phyloP scores from a whole-genome alignment of 2,113 vertebrate genomes.

The Suricata suricatta region DNA sequence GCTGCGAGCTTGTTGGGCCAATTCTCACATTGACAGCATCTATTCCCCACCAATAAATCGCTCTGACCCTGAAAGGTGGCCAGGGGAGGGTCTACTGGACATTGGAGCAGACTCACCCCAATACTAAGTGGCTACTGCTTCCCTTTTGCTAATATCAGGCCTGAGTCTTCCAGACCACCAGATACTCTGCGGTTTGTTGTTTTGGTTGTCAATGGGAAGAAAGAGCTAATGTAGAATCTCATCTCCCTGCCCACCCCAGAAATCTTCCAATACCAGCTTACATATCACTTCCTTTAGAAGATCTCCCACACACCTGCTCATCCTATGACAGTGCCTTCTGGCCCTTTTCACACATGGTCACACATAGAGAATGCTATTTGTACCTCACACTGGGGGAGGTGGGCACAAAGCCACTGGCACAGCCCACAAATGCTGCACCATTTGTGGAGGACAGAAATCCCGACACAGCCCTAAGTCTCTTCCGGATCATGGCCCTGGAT shows the following conservation, averaged over 20 bases:
- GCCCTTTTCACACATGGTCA: neutral
- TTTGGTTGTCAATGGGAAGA: no score
- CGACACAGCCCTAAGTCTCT: neutral
- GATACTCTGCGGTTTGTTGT: neutral
- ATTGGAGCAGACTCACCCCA: neutral
- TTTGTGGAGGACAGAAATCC: neutral
- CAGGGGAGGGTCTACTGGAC: neutral
- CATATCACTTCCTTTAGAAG: neutral
- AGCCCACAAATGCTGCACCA: neutral
- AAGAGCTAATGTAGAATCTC: neutral
- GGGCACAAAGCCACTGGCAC: fast-evolving
- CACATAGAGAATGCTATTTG: neutral
- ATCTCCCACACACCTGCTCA: neutral
- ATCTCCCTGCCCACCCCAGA: neutral
- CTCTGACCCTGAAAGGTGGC: neutral
- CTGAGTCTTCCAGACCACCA: neutral
- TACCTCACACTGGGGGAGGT: neutral
- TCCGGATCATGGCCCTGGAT: no score
- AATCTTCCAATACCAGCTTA: neutral
- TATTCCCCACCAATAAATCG: fast-evolving
- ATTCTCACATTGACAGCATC: neutral
- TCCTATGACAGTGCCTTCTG: neutral
- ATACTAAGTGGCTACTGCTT: neutral
- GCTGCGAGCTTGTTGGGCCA: fast-evolving
- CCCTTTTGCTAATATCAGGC: neutral